Evolutionary conservation across 2,113 vertebrate genomes (phyloP).

Genomic region (Pardalotus punctatus): DNA sequence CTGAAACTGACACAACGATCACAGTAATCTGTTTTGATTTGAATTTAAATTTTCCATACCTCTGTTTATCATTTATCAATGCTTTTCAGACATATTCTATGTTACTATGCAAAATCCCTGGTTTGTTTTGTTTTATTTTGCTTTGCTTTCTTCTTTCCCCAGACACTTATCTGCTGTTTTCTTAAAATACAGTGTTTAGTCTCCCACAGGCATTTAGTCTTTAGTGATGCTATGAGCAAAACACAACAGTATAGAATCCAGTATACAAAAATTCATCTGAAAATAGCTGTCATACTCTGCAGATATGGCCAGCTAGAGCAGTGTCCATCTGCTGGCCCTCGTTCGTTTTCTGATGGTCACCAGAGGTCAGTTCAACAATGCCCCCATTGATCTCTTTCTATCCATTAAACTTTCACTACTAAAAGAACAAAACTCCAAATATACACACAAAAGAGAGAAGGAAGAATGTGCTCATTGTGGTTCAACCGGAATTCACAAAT

Average conservation of each 20-base stretch:
- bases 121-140: not conserved
- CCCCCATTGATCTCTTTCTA: constrained; percentile 4
- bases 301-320: not conserved
- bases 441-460: constrained; percentile 35
- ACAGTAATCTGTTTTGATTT: not conserved
- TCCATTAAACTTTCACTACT: constrained; percentile 41
- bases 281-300: not conserved
- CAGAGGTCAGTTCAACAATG: constrained; percentile 42
- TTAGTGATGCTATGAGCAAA: not conserved
- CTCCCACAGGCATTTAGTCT: not conserved
- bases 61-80: not conserved
- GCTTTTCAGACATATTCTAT: not conserved
- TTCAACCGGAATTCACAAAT: constrained; percentile 47
- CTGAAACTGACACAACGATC: not conserved
- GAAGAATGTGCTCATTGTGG: constrained; percentile 56
- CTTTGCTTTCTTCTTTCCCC: not conserved
- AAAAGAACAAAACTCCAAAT: constrained; percentile 42
- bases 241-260: not conserved
- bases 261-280: not conserved
- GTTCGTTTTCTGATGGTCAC: not conserved
- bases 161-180: not conserved
- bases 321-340: not conserved
- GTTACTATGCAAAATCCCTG: not conserved
- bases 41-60: not conserved
- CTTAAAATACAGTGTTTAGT: not conserved